Base-by-base conservation (phyloP, 2,888 invertebrate species). In the Alviniconcha strummeri region DNA sequence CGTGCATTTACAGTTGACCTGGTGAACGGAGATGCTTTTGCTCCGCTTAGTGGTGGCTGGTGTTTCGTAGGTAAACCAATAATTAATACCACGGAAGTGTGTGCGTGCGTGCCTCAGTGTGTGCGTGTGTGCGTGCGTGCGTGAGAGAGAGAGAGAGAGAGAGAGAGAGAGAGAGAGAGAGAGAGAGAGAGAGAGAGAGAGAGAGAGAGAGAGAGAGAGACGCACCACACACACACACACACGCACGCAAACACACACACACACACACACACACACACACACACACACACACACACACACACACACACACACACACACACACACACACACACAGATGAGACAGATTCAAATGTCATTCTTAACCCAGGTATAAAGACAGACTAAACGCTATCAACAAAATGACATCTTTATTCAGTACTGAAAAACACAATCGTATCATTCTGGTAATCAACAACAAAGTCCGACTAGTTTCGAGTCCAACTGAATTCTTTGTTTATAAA, bases 221-320 rank as follows among this genome's bases (percentile, higher is more conserved):
- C 74, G 5, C 74, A 74, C 74, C n/a, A 52, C 36, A 1, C 52
- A 52, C 52, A 74, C 52, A 74, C 74, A 52, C 6, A 74, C 6
- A 74, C 52, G 19, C 36, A 52, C 52, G 15, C 74, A 74, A 17
- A 52, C 52, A 74, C 36, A 52, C 74, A 52, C 52, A 52, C 74
- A 52, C 52, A 52, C 52, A 52, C 52, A 7, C 36, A 52, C 74
- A 52, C 74, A 52, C 74, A 74, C 74, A 69, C 69, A 69, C 69
- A 69, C 69, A 69, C 69, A 69, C 69, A 69, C 69, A 69, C 69
- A n/a, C 69, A 69, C 69, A 69, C 69, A 69, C 69, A 52, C 74
- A 74, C 74, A 52, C 74, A 74, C 74, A 52, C 52, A 74, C 74
- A 74, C 11, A 74, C 52, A 52, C 74, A 52, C 52, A 19, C 36